A percentile compares a stretch with the other conserved stretches of the same genome.
Evolutionary conservation across 2,888 invertebrate species (phyloP).

Genomic region (Chydorus sphaericus): DNA sequence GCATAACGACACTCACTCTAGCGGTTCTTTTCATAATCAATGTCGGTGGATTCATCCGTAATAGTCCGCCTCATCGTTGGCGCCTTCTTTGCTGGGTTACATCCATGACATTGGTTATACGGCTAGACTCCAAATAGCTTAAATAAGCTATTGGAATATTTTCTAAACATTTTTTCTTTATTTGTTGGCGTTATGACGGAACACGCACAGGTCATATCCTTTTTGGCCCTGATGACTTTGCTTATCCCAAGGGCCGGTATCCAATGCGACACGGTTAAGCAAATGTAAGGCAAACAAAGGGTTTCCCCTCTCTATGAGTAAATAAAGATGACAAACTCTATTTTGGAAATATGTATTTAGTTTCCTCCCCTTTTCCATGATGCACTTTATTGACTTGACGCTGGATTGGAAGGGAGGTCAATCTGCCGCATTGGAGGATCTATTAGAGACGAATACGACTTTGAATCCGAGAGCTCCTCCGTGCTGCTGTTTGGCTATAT

Average conservation of each 20-base stretch:
- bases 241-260: constrained; percentile 8
- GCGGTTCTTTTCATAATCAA: neutral
- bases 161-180: neutral
- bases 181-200: neutral
- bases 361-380: neutral
- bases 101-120: neutral
- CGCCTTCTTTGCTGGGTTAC: neutral
- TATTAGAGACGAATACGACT: neutral
- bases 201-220: neutral
- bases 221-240: constrained; percentile 3
- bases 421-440: neutral
- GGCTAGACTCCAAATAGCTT: too few relatives aligned
- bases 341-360: too few relatives aligned
- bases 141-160: too few relatives aligned
- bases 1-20: neutral
- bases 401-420: constrained; percentile 5
- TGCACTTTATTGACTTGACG: constrained; percentile 11
- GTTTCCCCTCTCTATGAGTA: neutral
- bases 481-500: constrained; percentile 7
- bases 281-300: constrained; percentile 1
- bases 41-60: neutral
- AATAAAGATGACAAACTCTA: too few relatives aligned
- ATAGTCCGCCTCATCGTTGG: neutral
- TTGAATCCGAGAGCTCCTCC: neutral
- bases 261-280: constrained; percentile 8